Evolutionary conservation across 2,888 invertebrate genomes (phyloP).

Genomic region (Drosophila pegasa): DNA sequence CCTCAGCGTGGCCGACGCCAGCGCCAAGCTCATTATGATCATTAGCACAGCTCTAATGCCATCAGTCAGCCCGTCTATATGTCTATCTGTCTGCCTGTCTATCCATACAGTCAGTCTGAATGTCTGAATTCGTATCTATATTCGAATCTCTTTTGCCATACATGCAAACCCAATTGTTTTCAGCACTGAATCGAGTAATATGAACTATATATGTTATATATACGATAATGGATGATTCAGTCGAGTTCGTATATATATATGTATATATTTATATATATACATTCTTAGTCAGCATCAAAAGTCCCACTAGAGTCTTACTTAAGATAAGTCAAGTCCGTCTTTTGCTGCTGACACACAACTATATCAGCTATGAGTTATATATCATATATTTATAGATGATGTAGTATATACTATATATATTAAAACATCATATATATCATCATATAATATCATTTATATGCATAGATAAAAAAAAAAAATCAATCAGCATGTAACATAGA

Average conservation of each 20-base stretch:
- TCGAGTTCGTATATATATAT: neutral
- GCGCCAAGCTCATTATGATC: constrained; percentile 49
- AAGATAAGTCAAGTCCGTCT: neutral
- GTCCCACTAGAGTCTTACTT: neutral
- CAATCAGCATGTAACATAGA: no score
- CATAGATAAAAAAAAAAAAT: no score
- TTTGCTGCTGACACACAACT: neutral
- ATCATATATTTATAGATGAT: neutral
- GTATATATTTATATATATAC: neutral
- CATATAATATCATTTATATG: no score
- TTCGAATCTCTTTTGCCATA: constrained; percentile 4
- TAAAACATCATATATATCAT: no score
- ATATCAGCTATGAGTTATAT: neutral
- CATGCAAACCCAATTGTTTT: neutral
- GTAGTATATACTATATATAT: neutral
- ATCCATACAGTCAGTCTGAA: neutral
- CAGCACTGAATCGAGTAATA: neutral
- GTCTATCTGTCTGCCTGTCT: neutral
- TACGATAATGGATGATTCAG: neutral
- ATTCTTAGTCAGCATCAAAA: neutral
- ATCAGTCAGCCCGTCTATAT: constrained; percentile 21
- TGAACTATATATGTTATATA: neutral
- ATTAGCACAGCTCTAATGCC: constrained; percentile 50
- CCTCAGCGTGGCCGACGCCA: constrained; percentile 22
- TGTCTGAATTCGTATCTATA: constrained; percentile 21